Conservation (phyloP, 2,113 vertebrate species). For the Tragelaphus scriptus region DNA sequence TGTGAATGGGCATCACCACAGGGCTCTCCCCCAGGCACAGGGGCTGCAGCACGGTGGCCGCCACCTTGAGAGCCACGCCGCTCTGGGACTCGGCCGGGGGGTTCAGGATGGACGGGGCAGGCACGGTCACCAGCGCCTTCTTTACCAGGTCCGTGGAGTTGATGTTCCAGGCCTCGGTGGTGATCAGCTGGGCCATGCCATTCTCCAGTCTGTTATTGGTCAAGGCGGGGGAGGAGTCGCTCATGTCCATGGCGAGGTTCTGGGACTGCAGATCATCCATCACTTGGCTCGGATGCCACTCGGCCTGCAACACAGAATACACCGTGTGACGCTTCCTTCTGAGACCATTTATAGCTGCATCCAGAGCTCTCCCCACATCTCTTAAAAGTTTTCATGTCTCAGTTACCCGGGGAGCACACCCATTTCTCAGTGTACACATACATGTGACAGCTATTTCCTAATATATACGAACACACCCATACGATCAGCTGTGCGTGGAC, state of each 20-base stretch:
- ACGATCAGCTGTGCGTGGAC: conserved; percentile 52
- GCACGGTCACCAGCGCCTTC: conserved; percentile 85
- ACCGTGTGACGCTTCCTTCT: conserved; percentile 65
- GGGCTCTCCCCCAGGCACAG: conserved; percentile 95
- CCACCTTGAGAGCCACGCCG: conserved; percentile 92
- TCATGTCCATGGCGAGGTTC: conserved; percentile 82
- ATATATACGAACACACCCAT: conserved; percentile 49
- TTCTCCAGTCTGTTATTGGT: conserved; percentile 87
- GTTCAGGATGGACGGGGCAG: conserved; percentile 83
- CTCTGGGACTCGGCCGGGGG: conserved; percentile 85
- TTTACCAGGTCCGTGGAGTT: conserved; percentile 87
- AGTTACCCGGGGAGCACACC: not conserved
- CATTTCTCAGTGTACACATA: not conserved
- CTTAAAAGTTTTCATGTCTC: conserved; percentile 50
- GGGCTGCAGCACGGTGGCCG: conserved; percentile 93
- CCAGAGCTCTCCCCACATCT: not conserved
- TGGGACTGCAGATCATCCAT: conserved; percentile 77
- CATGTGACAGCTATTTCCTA: conserved; percentile 29
- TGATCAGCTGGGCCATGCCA: conserved; percentile 82
- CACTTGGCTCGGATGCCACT: conserved; percentile 67
- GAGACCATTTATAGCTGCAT: conserved; percentile 63
- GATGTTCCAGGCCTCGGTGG: conserved; percentile 87
- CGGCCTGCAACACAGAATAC: conserved; percentile 78
- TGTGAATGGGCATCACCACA: conserved; percentile 93
- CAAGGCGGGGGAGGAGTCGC: conserved; percentile 81